phyloP scores from a whole-genome alignment of 2,797 vertebrate genomes.

The Hafferia zeledoni region DNA sequence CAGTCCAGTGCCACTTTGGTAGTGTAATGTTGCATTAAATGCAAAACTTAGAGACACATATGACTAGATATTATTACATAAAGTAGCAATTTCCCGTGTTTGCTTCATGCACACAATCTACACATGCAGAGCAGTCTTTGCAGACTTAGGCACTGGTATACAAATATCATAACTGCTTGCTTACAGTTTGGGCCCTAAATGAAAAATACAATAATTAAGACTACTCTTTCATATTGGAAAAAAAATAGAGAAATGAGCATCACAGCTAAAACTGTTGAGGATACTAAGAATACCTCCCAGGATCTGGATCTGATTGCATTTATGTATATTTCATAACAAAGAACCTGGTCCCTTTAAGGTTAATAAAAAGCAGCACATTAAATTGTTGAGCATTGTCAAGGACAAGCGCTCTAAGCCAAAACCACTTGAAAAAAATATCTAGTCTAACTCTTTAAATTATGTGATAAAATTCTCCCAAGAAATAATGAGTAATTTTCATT shows the following conservation, averaged over 20 bases:
- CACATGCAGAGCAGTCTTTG: not conserved
- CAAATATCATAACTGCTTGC: not conserved
- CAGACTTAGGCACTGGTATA: not conserved
- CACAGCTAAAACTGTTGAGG: not conserved
- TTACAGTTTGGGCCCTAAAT: not conserved
- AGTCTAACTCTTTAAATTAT: not conserved
- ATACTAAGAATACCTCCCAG: not conserved
- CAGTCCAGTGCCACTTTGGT: not conserved
- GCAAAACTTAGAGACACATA: not conserved
- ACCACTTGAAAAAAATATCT: not conserved
- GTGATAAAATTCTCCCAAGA: not conserved
- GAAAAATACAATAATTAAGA: not conserved
- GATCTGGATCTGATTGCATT: not conserved
- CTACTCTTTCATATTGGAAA: not conserved
- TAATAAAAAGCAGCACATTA: not conserved
- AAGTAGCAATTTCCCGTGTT: not conserved
- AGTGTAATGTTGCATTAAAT: not conserved
- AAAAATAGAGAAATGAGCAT: not conserved
- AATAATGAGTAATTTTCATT: not conserved
- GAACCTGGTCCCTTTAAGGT: not conserved
- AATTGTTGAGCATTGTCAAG: not conserved
- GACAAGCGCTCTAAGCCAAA: not conserved
- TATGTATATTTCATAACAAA: not conserved
- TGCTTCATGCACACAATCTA: not conserved
- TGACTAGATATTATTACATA: not conserved